Percentiles rank a stretch among this genome's conserved stretches.
These are phyloP conservation scores for Scaptomyza tumidula DNA, from an alignment of 2,888 invertebrate genomes.

Conservation along the genomic window DNA sequence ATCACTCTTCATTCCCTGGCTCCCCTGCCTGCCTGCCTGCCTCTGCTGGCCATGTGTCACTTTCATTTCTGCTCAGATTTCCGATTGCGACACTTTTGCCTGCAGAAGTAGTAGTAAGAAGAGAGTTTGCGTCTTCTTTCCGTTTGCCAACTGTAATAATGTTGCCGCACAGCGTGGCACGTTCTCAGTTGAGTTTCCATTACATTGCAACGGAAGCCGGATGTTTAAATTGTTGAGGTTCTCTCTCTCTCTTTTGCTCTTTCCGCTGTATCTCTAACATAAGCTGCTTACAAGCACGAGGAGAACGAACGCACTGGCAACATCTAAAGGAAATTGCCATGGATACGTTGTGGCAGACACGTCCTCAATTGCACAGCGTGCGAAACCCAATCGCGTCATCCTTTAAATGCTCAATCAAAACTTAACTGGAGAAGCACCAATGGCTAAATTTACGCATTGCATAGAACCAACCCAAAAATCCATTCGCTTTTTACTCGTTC, in stretches of 20 bases:
- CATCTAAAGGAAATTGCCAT: constrained; percentile 45
- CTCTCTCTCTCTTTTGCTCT: constrained; percentile 13
- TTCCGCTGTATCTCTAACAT: constrained; percentile 12
- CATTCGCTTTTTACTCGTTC: constrained; percentile 9
- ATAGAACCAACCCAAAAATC: constrained; percentile 10
- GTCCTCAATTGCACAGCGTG: constrained; percentile 21
- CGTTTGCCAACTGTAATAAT: constrained; percentile 57
- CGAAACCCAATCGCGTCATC: constrained; percentile 52
- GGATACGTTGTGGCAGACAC: constrained; percentile 48
- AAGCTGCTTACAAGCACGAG: constrained; percentile 63
- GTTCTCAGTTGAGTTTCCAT: constrained; percentile 66
- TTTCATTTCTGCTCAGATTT: constrained; percentile 72
- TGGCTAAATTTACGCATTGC: constrained; percentile 67
- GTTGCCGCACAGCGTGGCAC: constrained; percentile 60
- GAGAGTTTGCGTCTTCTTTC: constrained; percentile 28
- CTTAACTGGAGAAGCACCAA: constrained; percentile 40
- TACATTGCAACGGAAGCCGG: constrained; percentile 77
- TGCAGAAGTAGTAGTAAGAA: constrained; percentile 12
- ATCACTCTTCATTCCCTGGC: neutral
- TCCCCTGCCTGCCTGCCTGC: neutral
- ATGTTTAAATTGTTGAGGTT: constrained; percentile 78
- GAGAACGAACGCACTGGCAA: constrained; percentile 21
- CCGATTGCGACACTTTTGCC: constrained; percentile 63
- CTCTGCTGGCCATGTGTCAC: constrained; percentile 55
- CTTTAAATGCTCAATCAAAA: constrained; percentile 78